Evolutionary conservation across 2,888 invertebrate genomes (phyloP).

Genomic region (Fragum sueziense): DNA sequence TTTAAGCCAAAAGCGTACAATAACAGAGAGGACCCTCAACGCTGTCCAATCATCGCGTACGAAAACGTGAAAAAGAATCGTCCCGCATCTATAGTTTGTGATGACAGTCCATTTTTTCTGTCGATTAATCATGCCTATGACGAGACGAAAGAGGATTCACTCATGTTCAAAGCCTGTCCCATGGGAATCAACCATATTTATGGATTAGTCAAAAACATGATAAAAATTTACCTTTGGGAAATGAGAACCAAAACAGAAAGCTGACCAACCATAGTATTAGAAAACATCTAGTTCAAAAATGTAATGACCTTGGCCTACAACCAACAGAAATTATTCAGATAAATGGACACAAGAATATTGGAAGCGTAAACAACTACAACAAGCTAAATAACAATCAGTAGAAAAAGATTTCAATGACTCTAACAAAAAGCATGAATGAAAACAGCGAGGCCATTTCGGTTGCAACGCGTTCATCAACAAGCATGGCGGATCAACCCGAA

Average conservation of each 20-base stretch:
- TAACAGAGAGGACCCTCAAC: conserved; percentile 7
- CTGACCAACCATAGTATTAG: conserved; percentile 24
- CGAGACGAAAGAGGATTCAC: neutral
- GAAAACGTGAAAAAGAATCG: conserved; percentile 8
- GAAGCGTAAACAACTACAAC: conserved; percentile 27
- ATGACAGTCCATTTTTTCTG: conserved; percentile 25
- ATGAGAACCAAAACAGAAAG: neutral
- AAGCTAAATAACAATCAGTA: conserved; percentile 17
- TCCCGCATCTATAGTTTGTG: neutral
- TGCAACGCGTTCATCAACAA: neutral
- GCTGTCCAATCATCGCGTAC: conserved; percentile 20
- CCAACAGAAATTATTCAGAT: conserved; percentile 24
- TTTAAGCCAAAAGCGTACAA: conserved; percentile 26
- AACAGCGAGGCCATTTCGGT: neutral
- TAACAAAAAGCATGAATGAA: neutral
- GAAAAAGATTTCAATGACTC: conserved; percentile 14
- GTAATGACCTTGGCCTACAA: conserved; percentile 21
- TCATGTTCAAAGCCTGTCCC: conserved; percentile 15
- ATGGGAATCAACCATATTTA: conserved; percentile 32
- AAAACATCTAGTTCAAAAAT: conserved; percentile 28
- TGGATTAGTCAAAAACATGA: conserved; percentile 21
- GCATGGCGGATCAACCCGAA: no score
- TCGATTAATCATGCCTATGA: conserved; percentile 5
- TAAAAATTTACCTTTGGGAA: neutral
- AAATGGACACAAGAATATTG: conserved; percentile 27